phyloP scores from a whole-genome alignment of 1,140 invertebrate genomes.

The Temnothorax longispinosus region DNA sequence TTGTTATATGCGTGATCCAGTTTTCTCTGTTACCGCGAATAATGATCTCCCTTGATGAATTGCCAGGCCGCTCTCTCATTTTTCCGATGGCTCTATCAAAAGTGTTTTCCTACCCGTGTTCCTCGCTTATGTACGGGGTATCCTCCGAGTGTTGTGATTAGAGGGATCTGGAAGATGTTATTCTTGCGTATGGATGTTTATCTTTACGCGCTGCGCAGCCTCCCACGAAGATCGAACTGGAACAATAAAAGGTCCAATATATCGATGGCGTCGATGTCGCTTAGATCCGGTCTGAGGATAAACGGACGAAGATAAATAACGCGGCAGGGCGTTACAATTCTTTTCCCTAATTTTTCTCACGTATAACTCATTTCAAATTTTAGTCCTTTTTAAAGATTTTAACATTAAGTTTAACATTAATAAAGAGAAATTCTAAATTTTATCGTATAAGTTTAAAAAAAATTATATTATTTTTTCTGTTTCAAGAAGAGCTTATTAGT shows the following conservation, averaged over 20 bases:
- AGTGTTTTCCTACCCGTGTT: conserved; percentile 77
- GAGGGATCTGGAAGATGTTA: conserved; percentile 78
- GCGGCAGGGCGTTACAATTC: not conserved
- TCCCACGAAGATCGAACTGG: conserved; percentile 77
- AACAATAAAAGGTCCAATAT: conserved; percentile 75
- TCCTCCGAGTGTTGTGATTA: conserved; percentile 79
- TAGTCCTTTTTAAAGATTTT: not conserved
- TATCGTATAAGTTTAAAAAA: not conserved
- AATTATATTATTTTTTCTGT: too few relatives aligned
- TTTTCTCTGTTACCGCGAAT: conserved; percentile 9
- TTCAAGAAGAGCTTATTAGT: not conserved
- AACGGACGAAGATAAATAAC: conserved; percentile 22
- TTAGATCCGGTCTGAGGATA: not conserved
- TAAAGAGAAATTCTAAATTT: not conserved
- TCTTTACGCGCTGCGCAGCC: conserved; percentile 75
- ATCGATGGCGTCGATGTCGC: conserved; percentile 52
- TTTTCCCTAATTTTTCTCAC: not conserved
- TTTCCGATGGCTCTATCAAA: conserved; percentile 50
- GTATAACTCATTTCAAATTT: not conserved
- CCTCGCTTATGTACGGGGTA: conserved; percentile 59
- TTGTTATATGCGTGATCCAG: not conserved
- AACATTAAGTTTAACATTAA: not conserved
- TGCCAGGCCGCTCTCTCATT: conserved; percentile 35
- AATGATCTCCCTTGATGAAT: conserved; percentile 33
- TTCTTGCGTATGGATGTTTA: conserved; percentile 83